A percentile compares a stretch with the other conserved stretches of the same genome.
Evolutionary conservation across 2,113 vertebrate genomes (phyloP).

Genomic region (Poeciliopsis occidentalis): DNA sequence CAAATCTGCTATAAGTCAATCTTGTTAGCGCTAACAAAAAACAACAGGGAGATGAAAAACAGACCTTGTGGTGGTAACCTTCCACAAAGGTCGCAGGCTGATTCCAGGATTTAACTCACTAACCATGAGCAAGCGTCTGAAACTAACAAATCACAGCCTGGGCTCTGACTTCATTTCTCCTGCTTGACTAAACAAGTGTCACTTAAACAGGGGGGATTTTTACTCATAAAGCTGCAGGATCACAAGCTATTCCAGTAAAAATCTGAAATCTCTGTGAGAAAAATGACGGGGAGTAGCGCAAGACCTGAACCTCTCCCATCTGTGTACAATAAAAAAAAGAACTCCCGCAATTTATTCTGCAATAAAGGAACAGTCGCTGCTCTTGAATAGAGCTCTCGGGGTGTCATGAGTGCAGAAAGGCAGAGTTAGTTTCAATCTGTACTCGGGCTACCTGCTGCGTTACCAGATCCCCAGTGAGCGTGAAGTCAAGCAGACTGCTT

Average conservation of each 20-base stretch:
- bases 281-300: conserved; percentile 42
- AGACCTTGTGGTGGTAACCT: conserved; percentile 65
- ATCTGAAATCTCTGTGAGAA: conserved; percentile 38
- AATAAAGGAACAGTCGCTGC: conserved; percentile 63
- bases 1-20: conserved; percentile 72
- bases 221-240: conserved; percentile 11
- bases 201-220: conserved; percentile 9
- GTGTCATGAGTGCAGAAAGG: conserved; percentile 59
- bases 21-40: conserved; percentile 67
- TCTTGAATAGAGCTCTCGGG: conserved; percentile 59
- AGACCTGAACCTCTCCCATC: conserved; percentile 44
- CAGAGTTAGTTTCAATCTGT: conserved; percentile 74
- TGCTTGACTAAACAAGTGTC: conserved; percentile 22
- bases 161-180: conserved; percentile 11
- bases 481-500: conserved; percentile 75
- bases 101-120: conserved; percentile 54
- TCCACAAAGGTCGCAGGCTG: conserved; percentile 52
- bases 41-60: conserved; percentile 67
- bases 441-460: conserved; percentile 78
- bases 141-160: conserved; percentile 56
- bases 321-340: conserved; percentile 56
- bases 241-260: conserved; percentile 29
- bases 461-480: conserved; percentile 77
- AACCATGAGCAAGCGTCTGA: conserved; percentile 44
- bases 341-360: conserved; percentile 53